Conservation (phyloP, 1,140 invertebrate species). For the Oreohelix idahoensis region DNA sequence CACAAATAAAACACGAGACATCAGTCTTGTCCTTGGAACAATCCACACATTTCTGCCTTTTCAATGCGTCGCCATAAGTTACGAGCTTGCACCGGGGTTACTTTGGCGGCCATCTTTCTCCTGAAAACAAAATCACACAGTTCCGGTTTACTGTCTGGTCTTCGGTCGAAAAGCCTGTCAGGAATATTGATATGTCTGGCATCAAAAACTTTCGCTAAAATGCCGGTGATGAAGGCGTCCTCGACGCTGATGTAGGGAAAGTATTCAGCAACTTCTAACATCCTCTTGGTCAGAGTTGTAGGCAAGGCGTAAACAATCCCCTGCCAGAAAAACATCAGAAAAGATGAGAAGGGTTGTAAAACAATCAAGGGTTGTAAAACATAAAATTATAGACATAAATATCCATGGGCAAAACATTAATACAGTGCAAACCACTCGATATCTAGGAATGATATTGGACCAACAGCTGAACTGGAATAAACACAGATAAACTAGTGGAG, state of each 20-base stretch:
- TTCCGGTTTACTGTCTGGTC: conserved; percentile 18
- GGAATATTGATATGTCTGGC: conserved; percentile 46
- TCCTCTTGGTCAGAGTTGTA: conserved; percentile 48
- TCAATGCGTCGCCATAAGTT: conserved; percentile 29
- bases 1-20: too few relatives aligned
- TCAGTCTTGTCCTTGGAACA: neutral
- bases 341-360: neutral
- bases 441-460: too few relatives aligned
- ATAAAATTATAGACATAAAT: too few relatives aligned
- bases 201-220: conserved; percentile 62
- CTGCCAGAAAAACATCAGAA: neutral
- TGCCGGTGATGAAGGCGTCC: conserved; percentile 73
- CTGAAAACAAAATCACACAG: conserved; percentile 35
- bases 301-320: conserved; percentile 65
- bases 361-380: too few relatives aligned
- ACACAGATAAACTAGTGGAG: too few relatives aligned
- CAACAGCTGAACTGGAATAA: too few relatives aligned
- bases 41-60: conserved; percentile 38
- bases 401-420: too few relatives aligned
- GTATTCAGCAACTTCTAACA: conserved; percentile 57
- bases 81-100: neutral
- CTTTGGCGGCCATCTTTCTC: conserved; percentile 26
- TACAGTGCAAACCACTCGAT: too few relatives aligned
- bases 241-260: conserved; percentile 69
- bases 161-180: conserved; percentile 25